These are phyloP conservation scores for Rotaria magnacalcarata DNA, from an alignment of 2,888 invertebrate species.

Conservation along the genomic window DNA sequence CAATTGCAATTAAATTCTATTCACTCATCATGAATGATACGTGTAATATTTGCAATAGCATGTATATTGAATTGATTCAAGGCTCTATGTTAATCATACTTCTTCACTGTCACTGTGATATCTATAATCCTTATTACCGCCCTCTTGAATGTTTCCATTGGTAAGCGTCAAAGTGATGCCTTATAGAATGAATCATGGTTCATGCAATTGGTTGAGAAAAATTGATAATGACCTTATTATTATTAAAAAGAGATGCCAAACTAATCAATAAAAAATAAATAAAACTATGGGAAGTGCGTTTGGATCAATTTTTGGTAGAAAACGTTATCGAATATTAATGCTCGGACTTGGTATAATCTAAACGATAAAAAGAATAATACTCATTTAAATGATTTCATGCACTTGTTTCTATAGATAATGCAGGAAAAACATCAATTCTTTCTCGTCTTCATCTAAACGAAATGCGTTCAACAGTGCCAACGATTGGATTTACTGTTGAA, in stretches of 20 bases:
- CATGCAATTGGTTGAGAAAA: background rate
- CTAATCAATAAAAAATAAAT: background rate
- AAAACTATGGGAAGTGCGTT: background rate
- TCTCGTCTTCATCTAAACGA: conserved; percentile 98
- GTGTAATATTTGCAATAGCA: too few relatives aligned
- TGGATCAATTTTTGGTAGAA: background rate
- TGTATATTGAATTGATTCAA: background rate
- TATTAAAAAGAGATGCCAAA: background rate
- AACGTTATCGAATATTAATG: conserved; percentile 27
- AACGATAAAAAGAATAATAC: too few relatives aligned
- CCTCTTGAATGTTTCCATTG: background rate
- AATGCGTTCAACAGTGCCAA: conserved; percentile 97
- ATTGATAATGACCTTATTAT: background rate
- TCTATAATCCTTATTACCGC: background rate
- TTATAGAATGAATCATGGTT: background rate
- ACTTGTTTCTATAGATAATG: conserved; percentile 54
- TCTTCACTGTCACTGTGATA: background rate
- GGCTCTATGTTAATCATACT: too few relatives aligned
- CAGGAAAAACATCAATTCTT: conserved; percentile 70
- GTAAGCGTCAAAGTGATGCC: background rate
- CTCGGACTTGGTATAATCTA: background rate
- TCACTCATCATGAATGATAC: too few relatives aligned
- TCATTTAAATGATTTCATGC: too few relatives aligned
- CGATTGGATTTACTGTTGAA: conserved; percentile 99
- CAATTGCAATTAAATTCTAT: too few relatives aligned